Conservation (phyloP, 2,113 vertebrate species). For the Alethe diademata region DNA sequence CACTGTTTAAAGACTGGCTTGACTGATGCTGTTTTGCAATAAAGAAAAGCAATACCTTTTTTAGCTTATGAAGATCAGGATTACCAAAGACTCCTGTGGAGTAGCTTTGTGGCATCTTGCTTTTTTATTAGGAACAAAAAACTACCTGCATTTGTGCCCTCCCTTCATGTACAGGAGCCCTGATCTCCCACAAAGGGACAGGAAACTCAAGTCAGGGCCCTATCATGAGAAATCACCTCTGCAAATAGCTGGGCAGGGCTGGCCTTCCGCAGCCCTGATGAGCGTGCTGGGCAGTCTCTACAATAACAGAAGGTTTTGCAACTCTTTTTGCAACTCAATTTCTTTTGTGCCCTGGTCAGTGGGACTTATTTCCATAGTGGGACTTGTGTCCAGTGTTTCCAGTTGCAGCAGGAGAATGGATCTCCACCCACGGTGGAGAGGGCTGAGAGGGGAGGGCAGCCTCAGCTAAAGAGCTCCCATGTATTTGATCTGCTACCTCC, state of each 20-base stretch:
- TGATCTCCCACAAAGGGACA: not conserved
- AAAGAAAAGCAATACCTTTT: not conserved
- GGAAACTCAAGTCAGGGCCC: not conserved
- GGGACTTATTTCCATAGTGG: not conserved
- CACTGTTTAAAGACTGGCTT: not conserved
- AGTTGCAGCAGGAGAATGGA: not conserved
- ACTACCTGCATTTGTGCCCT: not conserved
- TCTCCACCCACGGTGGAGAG: accelerated
- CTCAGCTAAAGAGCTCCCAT: not conserved
- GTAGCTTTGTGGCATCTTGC: not conserved
- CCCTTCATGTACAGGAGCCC: not conserved
- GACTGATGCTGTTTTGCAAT: not conserved
- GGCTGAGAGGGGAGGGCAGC: not conserved
- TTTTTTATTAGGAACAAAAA: not conserved
- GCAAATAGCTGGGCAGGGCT: not conserved
- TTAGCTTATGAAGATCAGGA: not conserved
- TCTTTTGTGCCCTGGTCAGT: not conserved
- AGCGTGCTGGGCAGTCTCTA: not conserved
- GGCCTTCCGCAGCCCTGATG: not conserved
- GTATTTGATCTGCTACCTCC: not conserved
- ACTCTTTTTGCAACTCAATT: not conserved
- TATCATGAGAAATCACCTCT: not conserved
- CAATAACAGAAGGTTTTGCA: not conserved
- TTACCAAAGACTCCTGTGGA: not conserved
- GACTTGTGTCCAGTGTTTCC: not conserved